A percentile compares a stretch with the other conserved stretches of the same genome.
phyloP scores from a whole-genome alignment of 2,797 vertebrate genomes.

The Oreochromis grahami region DNA sequence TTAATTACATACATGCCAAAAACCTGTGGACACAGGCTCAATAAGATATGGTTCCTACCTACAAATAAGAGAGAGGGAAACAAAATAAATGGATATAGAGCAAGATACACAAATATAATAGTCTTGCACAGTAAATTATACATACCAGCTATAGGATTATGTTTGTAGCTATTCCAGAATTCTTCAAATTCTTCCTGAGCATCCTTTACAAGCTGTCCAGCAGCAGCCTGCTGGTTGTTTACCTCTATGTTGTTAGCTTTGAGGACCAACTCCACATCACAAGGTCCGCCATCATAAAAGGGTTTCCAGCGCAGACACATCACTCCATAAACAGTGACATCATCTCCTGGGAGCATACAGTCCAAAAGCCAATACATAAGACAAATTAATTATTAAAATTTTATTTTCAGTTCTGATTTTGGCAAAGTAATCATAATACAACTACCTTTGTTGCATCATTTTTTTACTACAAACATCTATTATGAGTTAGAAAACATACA shows the following conservation, averaged over 20 bases:
- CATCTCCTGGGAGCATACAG: constrained; percentile 79
- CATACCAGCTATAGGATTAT: constrained; percentile 84
- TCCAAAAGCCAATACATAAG: not conserved
- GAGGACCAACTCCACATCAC: constrained; percentile 90
- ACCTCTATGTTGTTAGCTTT: constrained; percentile 93
- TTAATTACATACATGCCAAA: constrained; percentile 96
- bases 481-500: not conserved
- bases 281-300: constrained; percentile 78
- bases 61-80: not conserved
- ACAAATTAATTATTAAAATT: too few relatives aligned
- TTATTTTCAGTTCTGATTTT: not conserved
- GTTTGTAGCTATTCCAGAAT: constrained; percentile 85
- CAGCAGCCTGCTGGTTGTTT: constrained; percentile 86
- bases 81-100: not conserved
- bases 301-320: constrained; percentile 94
- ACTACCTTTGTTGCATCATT: not conserved
- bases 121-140: not conserved
- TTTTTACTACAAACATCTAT: not conserved
- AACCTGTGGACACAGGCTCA: constrained; percentile 93
- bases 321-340: constrained; percentile 91
- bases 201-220: constrained; percentile 81
- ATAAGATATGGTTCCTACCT: constrained; percentile 93
- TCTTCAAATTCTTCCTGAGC: constrained; percentile 86
- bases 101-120: not conserved
- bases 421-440: not conserved